Evolutionary conservation across 1,140 invertebrate species (phyloP), one percentile per base, ranked within the genome.

Genomic region (Drosophila dunni): DNA sequence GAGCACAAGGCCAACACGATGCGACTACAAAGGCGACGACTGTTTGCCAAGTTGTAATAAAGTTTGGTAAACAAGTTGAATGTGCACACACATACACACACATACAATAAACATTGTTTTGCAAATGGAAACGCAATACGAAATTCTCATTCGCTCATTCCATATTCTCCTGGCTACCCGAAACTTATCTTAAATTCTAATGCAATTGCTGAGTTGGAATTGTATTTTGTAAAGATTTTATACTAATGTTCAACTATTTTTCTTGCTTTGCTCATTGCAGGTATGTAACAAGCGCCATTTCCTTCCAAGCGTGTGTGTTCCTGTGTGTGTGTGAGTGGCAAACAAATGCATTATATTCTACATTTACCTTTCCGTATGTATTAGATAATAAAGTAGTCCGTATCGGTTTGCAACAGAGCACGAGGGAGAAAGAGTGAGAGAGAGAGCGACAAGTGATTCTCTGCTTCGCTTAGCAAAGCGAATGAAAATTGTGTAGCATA

Each of bases 141-240:
- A 60, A 24, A 53, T 13, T 13, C 40, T 42, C 38, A 40, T 40
- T 40, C 46, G 38, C 42, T 24, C 53, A 63, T 58, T 66, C 62
- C 57, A 50, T 29, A 5, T 20, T 50, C 46, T 50, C 46, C 50
- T 29, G 33, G 11, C 10, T 40, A n/a, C 44, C 20, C 50, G 40
- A 53, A 89, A 88, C 84, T 89, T 88, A 84, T 89, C 84, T 88
- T 88, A 88, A 88, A 88, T 89, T 88, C 84, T 89, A 84, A 88
- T 88, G 84, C 84, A 81, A 79, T 86, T 76, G 56, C 63, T 29
- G 44, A 42, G 15, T 33, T 33, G 11, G 20, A 74, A 69, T 62
- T 45, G 45, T 45, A 65, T 50, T 29, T 61, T 45, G 69, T 50
- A 69, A 76, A 74, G 84, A 86, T 89, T 78, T 75, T 65, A 40